Evolutionary conservation across 2,797 vertebrate species (phyloP).

Genomic region (Cirrhinus mrigala): DNA sequence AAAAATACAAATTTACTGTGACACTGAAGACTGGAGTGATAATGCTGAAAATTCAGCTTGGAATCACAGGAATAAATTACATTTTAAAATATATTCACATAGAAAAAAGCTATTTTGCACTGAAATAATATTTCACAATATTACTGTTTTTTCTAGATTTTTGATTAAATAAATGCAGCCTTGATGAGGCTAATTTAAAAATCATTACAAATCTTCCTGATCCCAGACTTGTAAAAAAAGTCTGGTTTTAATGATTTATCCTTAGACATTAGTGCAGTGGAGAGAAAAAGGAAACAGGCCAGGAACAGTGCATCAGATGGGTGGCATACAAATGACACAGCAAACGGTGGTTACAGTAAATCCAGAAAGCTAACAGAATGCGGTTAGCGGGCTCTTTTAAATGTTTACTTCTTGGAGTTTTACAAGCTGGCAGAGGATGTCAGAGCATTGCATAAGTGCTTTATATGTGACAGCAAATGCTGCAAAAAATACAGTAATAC

Average conservation of each 20-base stretch:
- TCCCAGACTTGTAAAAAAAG: too few relatives aligned
- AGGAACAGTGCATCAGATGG: neutral
- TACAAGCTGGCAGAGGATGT: constrained; percentile 22
- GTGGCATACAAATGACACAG: neutral
- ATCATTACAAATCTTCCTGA: too few relatives aligned
- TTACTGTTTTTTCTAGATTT: too few relatives aligned
- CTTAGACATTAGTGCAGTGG: neutral
- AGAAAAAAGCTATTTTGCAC: too few relatives aligned
- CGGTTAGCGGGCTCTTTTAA: constrained; percentile 15
- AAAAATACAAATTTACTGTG: too few relatives aligned
- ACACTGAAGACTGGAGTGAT: too few relatives aligned
- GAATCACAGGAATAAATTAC: too few relatives aligned
- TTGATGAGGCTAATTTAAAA: too few relatives aligned
- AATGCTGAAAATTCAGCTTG: too few relatives aligned
- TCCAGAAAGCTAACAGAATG: constrained; percentile 9
- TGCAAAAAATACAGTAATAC: neutral
- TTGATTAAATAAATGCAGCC: too few relatives aligned
- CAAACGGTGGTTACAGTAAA: constrained; percentile 24
- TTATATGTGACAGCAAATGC: constrained; percentile 5
- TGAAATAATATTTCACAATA: too few relatives aligned
- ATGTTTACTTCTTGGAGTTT: constrained; percentile 29
- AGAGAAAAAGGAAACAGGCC: neutral
- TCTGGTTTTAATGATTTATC: neutral
- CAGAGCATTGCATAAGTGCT: neutral
- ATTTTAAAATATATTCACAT: too few relatives aligned